These are phyloP conservation scores for Mastomys natalensis DNA, from an alignment of 2,113 vertebrate species.

Conservation along the genomic window DNA sequence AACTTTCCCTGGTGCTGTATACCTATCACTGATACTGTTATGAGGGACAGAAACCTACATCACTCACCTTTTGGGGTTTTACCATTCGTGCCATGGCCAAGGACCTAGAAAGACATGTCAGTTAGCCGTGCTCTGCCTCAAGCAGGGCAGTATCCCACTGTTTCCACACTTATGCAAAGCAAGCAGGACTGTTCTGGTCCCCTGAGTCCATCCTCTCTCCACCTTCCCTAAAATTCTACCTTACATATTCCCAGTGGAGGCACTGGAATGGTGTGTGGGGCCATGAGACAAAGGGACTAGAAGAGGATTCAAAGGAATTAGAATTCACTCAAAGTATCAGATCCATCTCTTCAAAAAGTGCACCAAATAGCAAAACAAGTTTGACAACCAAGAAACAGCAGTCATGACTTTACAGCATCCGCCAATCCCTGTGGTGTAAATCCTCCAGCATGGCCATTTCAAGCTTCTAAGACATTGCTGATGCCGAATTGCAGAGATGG, in stretches of 20 bases:
- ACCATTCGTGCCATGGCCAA: slow-evolving; percentile 9
- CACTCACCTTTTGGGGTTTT: slow-evolving; percentile 65
- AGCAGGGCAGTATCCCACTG: not conserved
- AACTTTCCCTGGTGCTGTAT: not conserved
- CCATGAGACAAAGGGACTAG: not conserved
- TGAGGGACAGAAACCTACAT: not conserved
- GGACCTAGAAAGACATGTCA: slow-evolving; percentile 47
- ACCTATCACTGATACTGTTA: not conserved
- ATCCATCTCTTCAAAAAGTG: not conserved
- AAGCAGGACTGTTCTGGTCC: no score
- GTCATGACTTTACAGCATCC: not conserved
- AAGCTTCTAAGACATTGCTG: not conserved
- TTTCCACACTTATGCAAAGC: not conserved
- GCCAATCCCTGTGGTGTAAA: not conserved
- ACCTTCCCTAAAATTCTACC: not conserved
- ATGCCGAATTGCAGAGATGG: no score
- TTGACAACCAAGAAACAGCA: not conserved
- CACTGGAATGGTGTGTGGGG: not conserved
- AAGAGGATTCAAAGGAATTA: not conserved
- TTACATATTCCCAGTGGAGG: not conserved
- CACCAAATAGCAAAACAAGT: not conserved
- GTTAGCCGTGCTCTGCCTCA: slow-evolving; percentile 36
- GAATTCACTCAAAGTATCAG: not conserved
- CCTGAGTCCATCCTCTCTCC: no score
- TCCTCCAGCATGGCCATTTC: not conserved